Conservation (phyloP, 2,888 invertebrate genomes). For the Eristalis arbustorum region DNA sequence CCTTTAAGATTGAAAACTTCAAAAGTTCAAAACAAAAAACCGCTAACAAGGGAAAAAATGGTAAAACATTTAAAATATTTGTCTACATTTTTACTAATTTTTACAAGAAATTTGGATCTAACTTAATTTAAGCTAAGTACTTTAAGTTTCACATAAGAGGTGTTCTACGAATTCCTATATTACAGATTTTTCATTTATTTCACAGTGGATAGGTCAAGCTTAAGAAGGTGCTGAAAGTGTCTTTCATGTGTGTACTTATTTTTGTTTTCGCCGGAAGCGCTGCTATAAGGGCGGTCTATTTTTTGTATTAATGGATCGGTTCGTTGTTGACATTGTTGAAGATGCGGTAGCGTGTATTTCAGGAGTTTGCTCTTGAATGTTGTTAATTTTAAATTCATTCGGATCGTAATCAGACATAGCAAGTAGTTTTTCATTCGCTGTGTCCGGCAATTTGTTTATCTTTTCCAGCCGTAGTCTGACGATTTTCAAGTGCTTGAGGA, state of each 20-base stretch:
- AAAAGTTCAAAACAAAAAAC: conserved; percentile 17
- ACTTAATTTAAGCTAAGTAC: conserved; percentile 58
- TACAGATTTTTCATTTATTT: conserved; percentile 53
- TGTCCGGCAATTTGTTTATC: conserved; percentile 77
- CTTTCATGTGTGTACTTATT: not conserved
- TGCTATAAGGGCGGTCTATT: conserved; percentile 52
- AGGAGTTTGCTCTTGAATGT: not conserved
- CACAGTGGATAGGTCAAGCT: conserved; percentile 50
- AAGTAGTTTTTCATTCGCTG: conserved; percentile 76
- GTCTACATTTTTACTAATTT: conserved; percentile 41
- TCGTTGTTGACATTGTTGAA: conserved; percentile 42
- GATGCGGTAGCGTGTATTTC: not conserved
- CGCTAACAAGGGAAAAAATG: conserved; percentile 45
- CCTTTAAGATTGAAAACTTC: conserved; percentile 8
- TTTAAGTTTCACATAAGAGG: conserved; percentile 30
- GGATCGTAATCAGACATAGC: conserved; percentile 79
- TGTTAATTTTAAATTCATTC: conserved; percentile 75
- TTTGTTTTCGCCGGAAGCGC: conserved; percentile 23
- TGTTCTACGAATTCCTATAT: conserved; percentile 21
- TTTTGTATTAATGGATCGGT: conserved; percentile 54
- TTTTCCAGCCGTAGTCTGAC: conserved; percentile 82
- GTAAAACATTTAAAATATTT: conserved; percentile 55
- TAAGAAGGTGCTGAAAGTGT: conserved; percentile 14
- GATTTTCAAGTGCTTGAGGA: conserved; percentile 92
- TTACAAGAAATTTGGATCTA: conserved; percentile 40